Evolutionary conservation across 2,888 invertebrate genomes (phyloP), one percentile per base, ranked within the genome.

Genomic region (Calameuta filiformis): DNA sequence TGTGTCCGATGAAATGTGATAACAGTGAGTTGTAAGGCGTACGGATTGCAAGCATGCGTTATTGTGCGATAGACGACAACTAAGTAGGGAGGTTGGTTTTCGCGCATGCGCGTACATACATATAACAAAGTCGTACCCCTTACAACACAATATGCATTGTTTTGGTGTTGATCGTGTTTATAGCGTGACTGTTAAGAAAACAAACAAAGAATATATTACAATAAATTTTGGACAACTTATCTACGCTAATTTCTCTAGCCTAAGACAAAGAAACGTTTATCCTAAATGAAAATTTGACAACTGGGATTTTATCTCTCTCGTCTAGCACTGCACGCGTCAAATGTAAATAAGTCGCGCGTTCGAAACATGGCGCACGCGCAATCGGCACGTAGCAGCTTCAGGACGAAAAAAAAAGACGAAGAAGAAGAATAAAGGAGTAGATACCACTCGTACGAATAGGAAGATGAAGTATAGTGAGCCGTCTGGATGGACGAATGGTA

Each of bases 151-250:
- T 56, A 56, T 23, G 23, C 56, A 56, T 23, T 56, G 56, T 56
- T 56, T 56, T 56, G 56, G 23, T 56, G 23, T 56, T 23, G 56
- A 6, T 56, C 23, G 56, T 56, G 23, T 56, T 56, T 56, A 56
- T 23, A 6, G 56, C 23, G 56, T 56, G 56, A 23, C 56, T 56
- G 56, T 56, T 34, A 77, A 80, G 35, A 76, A 77, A 80, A 68
- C 73, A 78, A 80, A 69, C 77, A 73, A 77, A 69, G 40, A 78
- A 81, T 82, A 80, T 81, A 83, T 82, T 81, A 81, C 80, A 83
- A 83, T 81, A 76, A 77, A 79, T 80, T 56, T 81, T 81, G 40
- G 76, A 81, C 76, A 78, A 73, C 71, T 71, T 71, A 75, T 76
- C 74, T 35, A 75, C 76, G 74, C 76, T 76, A 79, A 79, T 79